Evolutionary conservation across 2,797 vertebrate genomes (phyloP), one percentile per base, ranked within the genome.

Genomic region (Poliocrania exsul): DNA sequence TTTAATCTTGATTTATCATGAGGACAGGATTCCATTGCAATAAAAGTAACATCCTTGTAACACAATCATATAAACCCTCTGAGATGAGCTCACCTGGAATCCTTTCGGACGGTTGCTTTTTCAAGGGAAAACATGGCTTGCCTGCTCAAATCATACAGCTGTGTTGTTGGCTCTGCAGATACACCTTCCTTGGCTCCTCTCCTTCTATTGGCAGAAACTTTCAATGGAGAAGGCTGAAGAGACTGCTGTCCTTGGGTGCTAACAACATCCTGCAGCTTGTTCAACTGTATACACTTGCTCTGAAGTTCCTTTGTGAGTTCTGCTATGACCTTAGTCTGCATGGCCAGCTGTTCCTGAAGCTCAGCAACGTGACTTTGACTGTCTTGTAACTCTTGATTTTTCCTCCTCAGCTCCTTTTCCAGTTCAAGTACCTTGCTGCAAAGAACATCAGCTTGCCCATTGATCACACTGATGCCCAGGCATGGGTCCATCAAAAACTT

Each of bases 101-200:
- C 99, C 95, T 99, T 99, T 26, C 97, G 97, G 67, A 99, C 98
- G 67, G 98, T 96, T 24, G 98, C 98, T 95, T 98, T 99, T 95
- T 99, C 99, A 49, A 99, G 98, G 70, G 98, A 99, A 97, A 99
- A 99, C 83, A 98, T 96, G 0, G 98, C 98, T 70, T 98, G 95
- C 71, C 97, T 91, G 75, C 97, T 98, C 74, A 98, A 97, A 96
- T 98, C 98, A 47, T 98, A 99, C 1, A 98, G 98, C 77, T 95
- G 96, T 66, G 98, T 98, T 1, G 99, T 99, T 5, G 99, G 99
- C 57, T 99, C 99, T 1, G 99, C 99, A 10, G 99, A 99, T 25
- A 99, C 98, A 4, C 99, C 99, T 6, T 99, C 98, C 94, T 99
- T 99, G 13, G 99, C 99, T 5, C 99, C 99, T 95, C 98, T 98